Conservation (phyloP, 2,113 vertebrate genomes). For the Rhagologus leucostigma region DNA sequence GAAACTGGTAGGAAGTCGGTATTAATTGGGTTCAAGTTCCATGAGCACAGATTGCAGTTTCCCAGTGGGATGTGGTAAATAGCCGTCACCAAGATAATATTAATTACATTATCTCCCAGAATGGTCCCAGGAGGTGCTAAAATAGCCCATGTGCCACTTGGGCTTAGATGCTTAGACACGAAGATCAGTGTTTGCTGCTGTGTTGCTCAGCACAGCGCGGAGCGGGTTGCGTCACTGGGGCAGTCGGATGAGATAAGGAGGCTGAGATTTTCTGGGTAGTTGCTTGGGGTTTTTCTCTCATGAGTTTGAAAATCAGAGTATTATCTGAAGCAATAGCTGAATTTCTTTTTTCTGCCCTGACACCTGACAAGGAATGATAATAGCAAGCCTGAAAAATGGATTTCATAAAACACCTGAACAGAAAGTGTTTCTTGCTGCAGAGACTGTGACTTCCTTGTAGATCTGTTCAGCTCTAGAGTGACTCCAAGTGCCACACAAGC, state of each 20-base stretch:
- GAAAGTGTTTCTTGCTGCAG: neutral
- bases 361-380: neutral
- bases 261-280: neutral
- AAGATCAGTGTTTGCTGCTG: neutral
- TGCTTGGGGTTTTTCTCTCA: neutral
- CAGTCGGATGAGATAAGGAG: neutral
- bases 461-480: neutral
- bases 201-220: neutral
- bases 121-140: conserved; percentile 11
- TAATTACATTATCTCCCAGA: conserved; percentile 43
- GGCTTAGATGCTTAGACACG: neutral
- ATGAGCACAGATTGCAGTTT: neutral
- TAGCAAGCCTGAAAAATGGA: neutral
- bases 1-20: conserved; percentile 14
- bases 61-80: conserved; percentile 17
- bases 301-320: neutral
- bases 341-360: neutral
- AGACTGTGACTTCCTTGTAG: neutral
- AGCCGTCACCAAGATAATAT: conserved; percentile 14
- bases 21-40: conserved; percentile 41
- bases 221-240: neutral
- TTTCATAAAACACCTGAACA: neutral
- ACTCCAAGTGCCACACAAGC: neutral
- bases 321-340: neutral
- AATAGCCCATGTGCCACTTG: conserved; percentile 17